Evolutionary conservation across 2,113 vertebrate genomes (phyloP).

Genomic region (Parotia lawesii): DNA sequence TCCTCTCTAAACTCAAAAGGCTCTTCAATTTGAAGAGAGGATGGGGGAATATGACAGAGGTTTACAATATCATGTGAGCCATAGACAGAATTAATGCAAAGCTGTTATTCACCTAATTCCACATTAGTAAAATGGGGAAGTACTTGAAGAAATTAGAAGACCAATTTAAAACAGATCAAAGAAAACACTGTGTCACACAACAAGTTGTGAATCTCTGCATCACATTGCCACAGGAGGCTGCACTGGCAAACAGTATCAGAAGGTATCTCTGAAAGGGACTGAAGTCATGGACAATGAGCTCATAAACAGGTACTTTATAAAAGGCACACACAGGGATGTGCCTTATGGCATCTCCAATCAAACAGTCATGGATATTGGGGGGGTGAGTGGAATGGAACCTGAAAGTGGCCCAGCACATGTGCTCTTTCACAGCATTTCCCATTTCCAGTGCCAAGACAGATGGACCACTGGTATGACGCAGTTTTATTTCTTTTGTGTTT

Average conservation of each 20-base stretch:
- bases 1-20: not conserved
- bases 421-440: not conserved
- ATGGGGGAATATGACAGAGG: not conserved
- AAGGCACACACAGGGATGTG: not conserved
- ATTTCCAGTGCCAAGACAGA: not conserved
- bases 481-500: not conserved
- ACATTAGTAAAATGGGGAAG: not conserved
- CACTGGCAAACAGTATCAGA: not conserved
- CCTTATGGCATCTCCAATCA: not conserved
- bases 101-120: not conserved
- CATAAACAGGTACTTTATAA: not conserved
- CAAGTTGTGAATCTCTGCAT: not conserved
- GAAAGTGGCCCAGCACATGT: not conserved
- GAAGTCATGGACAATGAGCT: rapidly evolving
- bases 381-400: not conserved
- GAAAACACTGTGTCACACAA: not conserved
- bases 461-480: rapidly evolving
- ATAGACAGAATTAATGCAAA: not conserved
- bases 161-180: not conserved
- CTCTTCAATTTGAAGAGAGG: not conserved
- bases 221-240: not conserved
- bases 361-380: not conserved
- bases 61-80: not conserved
- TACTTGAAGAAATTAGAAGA: not conserved
- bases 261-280: not conserved